Evolutionary conservation across 2,113 vertebrate genomes (phyloP).

Genomic region (Sitta europaea): DNA sequence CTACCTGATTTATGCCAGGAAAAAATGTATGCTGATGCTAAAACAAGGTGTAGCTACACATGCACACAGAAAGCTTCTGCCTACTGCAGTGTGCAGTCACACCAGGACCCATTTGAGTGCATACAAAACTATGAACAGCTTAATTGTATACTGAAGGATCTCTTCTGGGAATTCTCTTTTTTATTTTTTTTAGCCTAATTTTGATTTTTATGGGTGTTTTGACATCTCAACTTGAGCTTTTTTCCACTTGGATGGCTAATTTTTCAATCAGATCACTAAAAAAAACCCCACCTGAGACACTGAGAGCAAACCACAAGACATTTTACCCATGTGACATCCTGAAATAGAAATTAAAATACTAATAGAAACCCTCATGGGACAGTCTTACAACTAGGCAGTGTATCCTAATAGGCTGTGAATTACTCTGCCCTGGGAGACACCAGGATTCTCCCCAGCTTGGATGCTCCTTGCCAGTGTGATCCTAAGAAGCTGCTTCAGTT

Average conservation of each 20-base stretch:
- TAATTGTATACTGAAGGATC: not conserved
- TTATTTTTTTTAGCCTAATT: not conserved
- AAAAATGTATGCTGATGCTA: not conserved
- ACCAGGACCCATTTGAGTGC: not conserved
- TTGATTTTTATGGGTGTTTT: not conserved
- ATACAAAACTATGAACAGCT: not conserved
- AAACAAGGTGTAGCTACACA: not conserved
- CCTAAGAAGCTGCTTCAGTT: not conserved
- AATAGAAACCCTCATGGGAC: not conserved
- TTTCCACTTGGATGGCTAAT: not conserved
- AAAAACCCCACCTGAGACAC: not conserved
- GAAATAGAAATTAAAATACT: conserved; percentile 28
- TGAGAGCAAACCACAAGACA: not conserved
- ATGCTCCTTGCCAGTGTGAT: not conserved
- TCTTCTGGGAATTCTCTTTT: not conserved
- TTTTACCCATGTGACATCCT: not conserved
- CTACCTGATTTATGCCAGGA: not conserved
- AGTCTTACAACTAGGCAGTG: not conserved
- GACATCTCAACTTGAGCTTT: not conserved
- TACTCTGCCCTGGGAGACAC: not conserved
- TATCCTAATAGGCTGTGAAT: not conserved
- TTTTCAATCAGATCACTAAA: not conserved
- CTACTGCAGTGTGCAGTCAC: not conserved
- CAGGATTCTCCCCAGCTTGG: not conserved
- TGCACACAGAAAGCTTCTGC: not conserved